Base-by-base conservation (phyloP, 2,797 vertebrate species). In the Sebastes iracundus region DNA sequence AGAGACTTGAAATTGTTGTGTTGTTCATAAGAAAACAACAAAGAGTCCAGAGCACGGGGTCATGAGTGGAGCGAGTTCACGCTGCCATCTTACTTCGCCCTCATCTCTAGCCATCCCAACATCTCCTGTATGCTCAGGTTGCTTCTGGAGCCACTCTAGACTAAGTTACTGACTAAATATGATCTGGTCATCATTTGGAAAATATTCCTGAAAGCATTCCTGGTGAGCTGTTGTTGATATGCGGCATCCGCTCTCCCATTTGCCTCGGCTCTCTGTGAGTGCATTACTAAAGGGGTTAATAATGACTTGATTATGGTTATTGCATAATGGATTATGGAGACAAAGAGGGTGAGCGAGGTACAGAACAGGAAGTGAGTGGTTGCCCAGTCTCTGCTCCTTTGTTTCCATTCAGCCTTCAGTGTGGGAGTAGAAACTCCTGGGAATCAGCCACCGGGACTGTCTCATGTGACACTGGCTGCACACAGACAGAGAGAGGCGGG, bases 321-420 rank as follows among this genome's bases (percentile, higher is more conserved):
- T 28, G 28, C 10, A 18, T 71, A 79, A 75, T 83, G 62, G 78
- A 69, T 68, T 75, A 28, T 78, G 73, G 30, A 82, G 59, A 59
- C 22, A 16, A 22, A 22, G 49, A n/a, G 7, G 61, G 56, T 6
- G 30, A 52, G 73, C 32, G 65, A 20, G 35, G 63, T 11, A 28
- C 42, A 22, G 46, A 25, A 1, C 10, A 35, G 63, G 67, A 73
- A 52, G 33, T 16, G 80, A 78, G 52, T 8, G 72, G 68, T 11
- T 28, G 78, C 28, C 62, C 1, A 30, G 30, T 20, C n/a, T 18
- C n/a, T 60, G 64, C 27, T 75, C 30, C 10, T 27, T 13, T 13
- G 46, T 62, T 53, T 55, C 74, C 74, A 14, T 11, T 28, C 14
- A 58, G 55, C 46, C 18, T 18, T 25, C 1, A 1, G 33, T 58